Evolutionary conservation across 2,888 invertebrate genomes (phyloP), one percentile per base, ranked within the genome.

Genomic region (Drosophila quinaria): DNA sequence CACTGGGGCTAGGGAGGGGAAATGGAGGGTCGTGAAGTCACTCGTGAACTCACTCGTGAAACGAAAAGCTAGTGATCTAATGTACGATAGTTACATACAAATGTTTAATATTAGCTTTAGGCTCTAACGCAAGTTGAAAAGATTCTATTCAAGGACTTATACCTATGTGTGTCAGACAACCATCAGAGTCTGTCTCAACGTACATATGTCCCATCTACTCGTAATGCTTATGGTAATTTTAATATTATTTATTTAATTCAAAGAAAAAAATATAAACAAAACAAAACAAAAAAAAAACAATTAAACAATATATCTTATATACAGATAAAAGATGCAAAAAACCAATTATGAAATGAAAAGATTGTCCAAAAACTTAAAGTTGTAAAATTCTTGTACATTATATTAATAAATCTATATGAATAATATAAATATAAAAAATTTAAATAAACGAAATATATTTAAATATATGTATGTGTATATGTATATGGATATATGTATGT

Each of bases 61-160:
- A 85, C 85, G 88, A 86, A 88, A 89, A 89, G 86, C 86, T 87
- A 88, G 87, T 87, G 87, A 87, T 84, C 85, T 87, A 84, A 87
- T 87, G 89, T 87, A 87, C 85, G 73, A 58, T 83, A 89, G 84
- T 72, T 83, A 86, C 86, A 88, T 85, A 83, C 84, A 83, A 83
- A 87, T 83, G 84, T 87, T 84, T 81, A 87, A 81, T 72, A 51
- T 83, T 81, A 83, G 81, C 70, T 76, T 86, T 87, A 82, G 87
- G 70, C 77, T 56, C 71, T 65, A 59, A 39, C 22, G 56, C 72
- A 59, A 66, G 55, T 66, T 61, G 56, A 55, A 61, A 54, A 60
- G 60, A 60, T 77, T 78, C 76, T 74, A 77, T 77, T 76, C 73
- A 69, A 64, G 73, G 73, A 76, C 56, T 17, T 58, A 29, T 33